Conservation (phyloP, 1,140 invertebrate species). For the Lasaia peninsularis region DNA sequence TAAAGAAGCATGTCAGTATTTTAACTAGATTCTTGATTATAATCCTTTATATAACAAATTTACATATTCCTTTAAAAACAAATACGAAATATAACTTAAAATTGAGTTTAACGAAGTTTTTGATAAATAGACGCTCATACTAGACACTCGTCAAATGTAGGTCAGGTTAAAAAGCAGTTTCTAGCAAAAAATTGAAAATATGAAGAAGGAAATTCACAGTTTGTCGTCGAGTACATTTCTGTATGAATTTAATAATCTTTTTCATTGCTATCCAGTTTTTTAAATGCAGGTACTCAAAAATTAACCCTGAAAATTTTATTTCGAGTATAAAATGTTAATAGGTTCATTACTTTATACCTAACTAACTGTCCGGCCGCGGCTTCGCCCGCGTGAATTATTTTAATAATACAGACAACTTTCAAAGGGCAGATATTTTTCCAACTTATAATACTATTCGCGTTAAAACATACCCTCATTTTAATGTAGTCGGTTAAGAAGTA, state of each 20-base stretch:
- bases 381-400: no score
- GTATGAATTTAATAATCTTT: conserved; percentile 13
- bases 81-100: conserved; percentile 12
- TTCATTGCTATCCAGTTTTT: conserved; percentile 1
- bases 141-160: conserved; percentile 22
- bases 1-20: no score
- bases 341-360: background rate
- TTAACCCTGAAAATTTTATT: conserved; percentile 2
- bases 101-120: conserved; percentile 18
- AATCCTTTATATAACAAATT: no score
- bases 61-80: background rate
- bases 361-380: no score
- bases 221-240: conserved; percentile 12
- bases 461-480: no score
- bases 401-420: no score
- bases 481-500: no score
- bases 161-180: conserved; percentile 23
- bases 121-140: conserved; percentile 17
- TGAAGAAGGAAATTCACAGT: conserved; percentile 14
- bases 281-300: conserved; percentile 2
- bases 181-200: conserved; percentile 14
- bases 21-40: no score
- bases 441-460: no score
- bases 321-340: background rate
- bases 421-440: no score